Evolutionary conservation across 2,888 invertebrate genomes (phyloP).

Genomic region (Stenotaenia linearis): DNA sequence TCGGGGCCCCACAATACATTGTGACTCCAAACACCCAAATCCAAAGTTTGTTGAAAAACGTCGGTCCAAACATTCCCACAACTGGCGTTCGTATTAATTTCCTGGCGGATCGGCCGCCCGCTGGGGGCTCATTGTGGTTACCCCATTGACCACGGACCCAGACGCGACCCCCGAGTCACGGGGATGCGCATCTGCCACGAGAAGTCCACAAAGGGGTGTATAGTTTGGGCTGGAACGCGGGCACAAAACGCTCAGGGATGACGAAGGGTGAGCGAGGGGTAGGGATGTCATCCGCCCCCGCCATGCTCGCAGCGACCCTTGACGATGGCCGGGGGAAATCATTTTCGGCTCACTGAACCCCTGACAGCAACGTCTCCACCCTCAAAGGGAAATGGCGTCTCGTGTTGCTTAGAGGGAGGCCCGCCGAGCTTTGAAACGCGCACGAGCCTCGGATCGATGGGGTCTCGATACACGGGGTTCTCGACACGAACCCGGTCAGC

Average conservation of each 20-base stretch:
- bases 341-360: conserved; percentile 19
- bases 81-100: conserved; percentile 10
- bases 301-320: conserved; percentile 24
- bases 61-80: neutral
- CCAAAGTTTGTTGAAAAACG: too few species aligned
- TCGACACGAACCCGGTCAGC: neutral
- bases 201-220: neutral
- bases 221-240: neutral
- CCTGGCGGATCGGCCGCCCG: conserved; percentile 19
- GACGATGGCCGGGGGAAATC: conserved; percentile 26
- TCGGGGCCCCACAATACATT: too few species aligned
- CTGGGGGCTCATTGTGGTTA: conserved; percentile 23
- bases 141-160: conserved; percentile 16
- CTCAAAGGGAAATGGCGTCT: conserved; percentile 19
- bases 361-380: conserved; percentile 20
- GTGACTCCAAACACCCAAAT: too few species aligned
- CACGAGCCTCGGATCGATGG: neutral
- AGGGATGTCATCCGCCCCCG: conserved; percentile 14
- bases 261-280: neutral
- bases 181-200: conserved; percentile 17
- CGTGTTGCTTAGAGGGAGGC: neutral
- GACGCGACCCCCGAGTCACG: conserved; percentile 26
- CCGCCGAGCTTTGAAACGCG: neutral
- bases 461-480: neutral
- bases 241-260: neutral